A percentile compares a stretch with the other conserved stretches of the same genome.
phyloP scores from a whole-genome alignment of 2,113 vertebrate species.

The Gnathonemus longibarbis region DNA sequence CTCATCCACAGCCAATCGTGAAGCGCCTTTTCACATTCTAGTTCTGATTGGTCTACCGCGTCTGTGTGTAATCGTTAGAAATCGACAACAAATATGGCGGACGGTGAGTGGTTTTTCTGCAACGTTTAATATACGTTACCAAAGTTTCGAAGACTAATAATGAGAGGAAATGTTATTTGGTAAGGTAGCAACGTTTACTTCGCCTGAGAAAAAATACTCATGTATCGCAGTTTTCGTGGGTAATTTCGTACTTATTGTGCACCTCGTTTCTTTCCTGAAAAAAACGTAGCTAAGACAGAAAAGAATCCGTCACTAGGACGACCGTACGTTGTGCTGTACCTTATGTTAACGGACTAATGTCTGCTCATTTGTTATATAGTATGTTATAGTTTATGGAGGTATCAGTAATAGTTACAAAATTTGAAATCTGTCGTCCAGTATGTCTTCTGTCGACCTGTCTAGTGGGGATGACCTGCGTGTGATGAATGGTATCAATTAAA shows the following conservation, averaged over 20 bases:
- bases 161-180: background rate
- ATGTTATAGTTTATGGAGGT: background rate
- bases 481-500: background rate
- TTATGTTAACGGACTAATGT: background rate
- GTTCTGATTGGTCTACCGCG: slow-evolving; percentile 1
- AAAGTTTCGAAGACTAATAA: background rate
- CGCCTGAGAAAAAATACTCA: background rate
- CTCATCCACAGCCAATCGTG: slow-evolving; percentile 5
- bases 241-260: background rate
- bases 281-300: background rate
- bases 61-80: slow-evolving; percentile 15
- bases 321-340: background rate
- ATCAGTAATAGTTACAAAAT: background rate
- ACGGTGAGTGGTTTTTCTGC: slow-evolving; percentile 51
- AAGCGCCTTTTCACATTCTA: background rate
- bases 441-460: background rate
- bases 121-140: background rate
- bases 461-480: background rate
- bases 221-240: background rate
- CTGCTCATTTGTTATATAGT: background rate
- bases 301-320: background rate
- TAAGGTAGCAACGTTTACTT: background rate
- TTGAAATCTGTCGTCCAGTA: background rate
- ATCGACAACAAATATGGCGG: slow-evolving; percentile 71
- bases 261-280: background rate